Percentiles rank a stretch among this genome's conserved stretches.
These are phyloP conservation scores for Orientallactaga bullata DNA, from an alignment of 2,113 vertebrate species.

Conservation along the genomic window DNA sequence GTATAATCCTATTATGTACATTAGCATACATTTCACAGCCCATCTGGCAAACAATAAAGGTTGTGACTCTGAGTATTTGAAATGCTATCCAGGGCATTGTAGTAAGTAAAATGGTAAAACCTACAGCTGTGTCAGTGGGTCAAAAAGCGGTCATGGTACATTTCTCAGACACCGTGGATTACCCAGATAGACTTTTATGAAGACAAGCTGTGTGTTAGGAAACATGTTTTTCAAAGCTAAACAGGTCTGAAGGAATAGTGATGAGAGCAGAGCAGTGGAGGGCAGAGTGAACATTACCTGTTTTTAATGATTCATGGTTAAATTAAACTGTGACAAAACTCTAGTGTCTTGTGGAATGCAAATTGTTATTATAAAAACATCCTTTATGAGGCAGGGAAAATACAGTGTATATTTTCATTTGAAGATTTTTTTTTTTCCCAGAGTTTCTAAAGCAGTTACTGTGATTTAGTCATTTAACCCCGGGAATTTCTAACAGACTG, in stretches of 20 bases:
- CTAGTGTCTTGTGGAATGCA: slow-evolving; percentile 31
- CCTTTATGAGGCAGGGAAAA: background rate
- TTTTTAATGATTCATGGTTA: slow-evolving; percentile 52
- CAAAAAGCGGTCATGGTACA: slow-evolving; percentile 77
- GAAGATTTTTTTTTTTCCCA: slow-evolving; percentile 45
- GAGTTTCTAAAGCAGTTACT: slow-evolving; percentile 31
- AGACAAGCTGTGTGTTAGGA: slow-evolving; percentile 57
- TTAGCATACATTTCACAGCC: slow-evolving; percentile 84
- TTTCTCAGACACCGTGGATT: slow-evolving; percentile 71
- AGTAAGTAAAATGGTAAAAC: slow-evolving; percentile 75
- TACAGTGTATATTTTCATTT: slow-evolving; percentile 47
- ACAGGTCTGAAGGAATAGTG: background rate
- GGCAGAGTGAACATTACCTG: background rate
- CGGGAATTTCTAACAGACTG: slow-evolving; percentile 61
- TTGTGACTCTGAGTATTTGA: slow-evolving; percentile 80
- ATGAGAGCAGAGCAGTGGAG: background rate
- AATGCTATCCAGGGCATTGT: slow-evolving; percentile 81
- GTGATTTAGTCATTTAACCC: slow-evolving; percentile 38
- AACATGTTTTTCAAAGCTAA: slow-evolving; percentile 62
- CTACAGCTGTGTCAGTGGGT: slow-evolving; percentile 76
- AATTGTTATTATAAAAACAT: slow-evolving; percentile 56
- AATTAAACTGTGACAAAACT: slow-evolving; percentile 45
- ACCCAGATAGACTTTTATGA: slow-evolving; percentile 71
- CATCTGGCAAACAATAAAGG: slow-evolving; percentile 84
- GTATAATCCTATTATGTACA: slow-evolving; percentile 86